These are phyloP conservation scores for Cantharis flavilabris DNA, from an alignment of 2,888 invertebrate genomes.

Conservation along the genomic window DNA sequence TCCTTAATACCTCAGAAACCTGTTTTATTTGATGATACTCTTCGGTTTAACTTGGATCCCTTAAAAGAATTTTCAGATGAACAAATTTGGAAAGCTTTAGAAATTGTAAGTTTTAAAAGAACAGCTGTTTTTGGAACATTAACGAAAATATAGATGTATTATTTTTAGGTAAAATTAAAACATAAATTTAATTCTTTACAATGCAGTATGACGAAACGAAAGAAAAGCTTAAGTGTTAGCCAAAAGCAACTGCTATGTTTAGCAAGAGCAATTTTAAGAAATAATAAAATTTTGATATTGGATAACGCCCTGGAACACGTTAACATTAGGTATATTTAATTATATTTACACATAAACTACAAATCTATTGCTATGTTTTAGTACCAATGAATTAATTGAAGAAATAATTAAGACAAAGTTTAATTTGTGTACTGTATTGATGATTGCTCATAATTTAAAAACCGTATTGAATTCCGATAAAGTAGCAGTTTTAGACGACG, in stretches of 20 bases:
- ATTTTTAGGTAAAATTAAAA: slow-evolving; percentile 73
- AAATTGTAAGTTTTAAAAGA: slow-evolving; percentile 57
- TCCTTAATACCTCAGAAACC: slow-evolving; percentile 67
- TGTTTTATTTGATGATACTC: slow-evolving; percentile 71
- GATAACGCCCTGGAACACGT: slow-evolving; percentile 94
- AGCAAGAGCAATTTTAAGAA: slow-evolving; percentile 80
- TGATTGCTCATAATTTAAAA: slow-evolving; percentile 80
- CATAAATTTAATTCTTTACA: slow-evolving; percentile 66
- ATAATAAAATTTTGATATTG: slow-evolving; percentile 78
- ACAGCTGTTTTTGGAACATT: slow-evolving; percentile 47
- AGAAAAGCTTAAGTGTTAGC: slow-evolving; percentile 83
- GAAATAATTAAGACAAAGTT: slow-evolving; percentile 75
- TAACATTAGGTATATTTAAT: slow-evolving; percentile 69
- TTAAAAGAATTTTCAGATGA: slow-evolving; percentile 73
- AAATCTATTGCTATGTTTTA: not conserved
- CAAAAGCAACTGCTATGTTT: slow-evolving; percentile 86
- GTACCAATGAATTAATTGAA: slow-evolving; percentile 76
- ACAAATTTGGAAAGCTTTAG: slow-evolving; percentile 75
- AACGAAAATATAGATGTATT: not conserved
- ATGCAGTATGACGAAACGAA: slow-evolving; percentile 72
- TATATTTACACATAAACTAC: too few relatives aligned
- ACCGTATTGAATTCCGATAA: slow-evolving; percentile 85
- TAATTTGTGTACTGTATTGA: slow-evolving; percentile 77
- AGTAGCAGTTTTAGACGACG: slow-evolving; percentile 80
- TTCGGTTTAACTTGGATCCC: slow-evolving; percentile 84